Percentiles rank a stretch among this genome's conserved stretches.
Evolutionary conservation across 2,797 vertebrate species (phyloP).

Genomic region (Hemitrygon akajei): DNA sequence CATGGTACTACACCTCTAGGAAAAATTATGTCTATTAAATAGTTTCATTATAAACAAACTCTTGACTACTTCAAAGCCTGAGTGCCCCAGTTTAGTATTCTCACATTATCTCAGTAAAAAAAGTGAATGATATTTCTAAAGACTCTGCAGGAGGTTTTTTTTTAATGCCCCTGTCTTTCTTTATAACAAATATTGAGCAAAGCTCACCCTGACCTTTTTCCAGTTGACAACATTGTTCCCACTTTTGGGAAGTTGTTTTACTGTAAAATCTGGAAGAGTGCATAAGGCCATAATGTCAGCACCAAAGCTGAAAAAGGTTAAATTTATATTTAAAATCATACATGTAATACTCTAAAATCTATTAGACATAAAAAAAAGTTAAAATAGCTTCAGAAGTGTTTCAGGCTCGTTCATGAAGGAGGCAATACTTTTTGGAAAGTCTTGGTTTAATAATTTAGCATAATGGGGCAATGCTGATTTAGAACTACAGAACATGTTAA

Average conservation of each 20-base stretch:
- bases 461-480: slow-evolving; percentile 1
- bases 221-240: slow-evolving; percentile 5
- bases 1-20: slow-evolving; percentile 1
- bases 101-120: neutral
- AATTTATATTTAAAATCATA: neutral
- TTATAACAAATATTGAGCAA: neutral
- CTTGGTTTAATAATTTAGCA: neutral
- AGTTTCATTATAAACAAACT: neutral
- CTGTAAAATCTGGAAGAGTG: neutral
- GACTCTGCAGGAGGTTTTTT: neutral
- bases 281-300: neutral
- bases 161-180: neutral
- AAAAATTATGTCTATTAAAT: neutral
- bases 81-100: slow-evolving; percentile 9
- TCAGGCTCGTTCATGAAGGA: slow-evolving; percentile 1
- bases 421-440: neutral
- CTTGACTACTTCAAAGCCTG: neutral
- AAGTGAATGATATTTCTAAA: no score
- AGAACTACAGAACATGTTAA: slow-evolving; percentile 14
- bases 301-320: neutral
- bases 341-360: neutral
- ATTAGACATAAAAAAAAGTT: neutral
- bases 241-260: neutral
- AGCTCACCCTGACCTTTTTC: neutral
- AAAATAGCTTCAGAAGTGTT: neutral